Percentiles rank a stretch among this genome's conserved stretches.
Conservation (phyloP, 2,113 vertebrate species). For the Clarias magur region DNA sequence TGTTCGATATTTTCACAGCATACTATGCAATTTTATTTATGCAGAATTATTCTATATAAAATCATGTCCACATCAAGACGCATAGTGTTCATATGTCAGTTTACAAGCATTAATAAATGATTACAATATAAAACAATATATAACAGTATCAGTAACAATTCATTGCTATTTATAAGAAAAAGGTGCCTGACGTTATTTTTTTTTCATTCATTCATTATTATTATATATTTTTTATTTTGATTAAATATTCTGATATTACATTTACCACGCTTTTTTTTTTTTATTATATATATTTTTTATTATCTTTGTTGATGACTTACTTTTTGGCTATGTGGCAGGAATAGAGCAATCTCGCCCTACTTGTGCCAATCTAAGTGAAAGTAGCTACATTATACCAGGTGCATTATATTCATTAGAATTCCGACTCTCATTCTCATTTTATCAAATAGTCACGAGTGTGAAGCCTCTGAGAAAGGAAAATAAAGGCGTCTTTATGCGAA, state of each 20-base stretch:
- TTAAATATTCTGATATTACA: neutral
- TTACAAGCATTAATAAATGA: neutral
- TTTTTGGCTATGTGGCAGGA: neutral
- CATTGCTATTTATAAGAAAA: neutral
- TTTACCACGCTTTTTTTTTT: neutral
- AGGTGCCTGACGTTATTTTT: neutral
- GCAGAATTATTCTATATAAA: neutral
- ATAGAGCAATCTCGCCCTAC: neutral
- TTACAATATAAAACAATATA: neutral
- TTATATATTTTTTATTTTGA: too few species aligned
- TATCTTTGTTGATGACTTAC: neutral
- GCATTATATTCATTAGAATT: slow-evolving; percentile 25
- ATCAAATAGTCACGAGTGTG: slow-evolving; percentile 26
- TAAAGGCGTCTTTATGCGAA: neutral
- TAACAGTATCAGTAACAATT: neutral
- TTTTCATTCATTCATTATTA: neutral
- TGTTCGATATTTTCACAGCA: neutral
- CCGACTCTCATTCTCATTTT: slow-evolving; percentile 17
- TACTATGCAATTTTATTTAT: neutral
- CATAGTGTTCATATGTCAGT: neutral
- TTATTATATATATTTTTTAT: neutral
- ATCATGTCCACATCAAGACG: neutral
- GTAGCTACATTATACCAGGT: neutral
- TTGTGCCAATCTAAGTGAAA: neutral
- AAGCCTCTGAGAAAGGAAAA: neutral